Evolutionary conservation across 2,888 invertebrate genomes (phyloP), one percentile per base, ranked within the genome.

Genomic region (Stenodema calcarata): DNA sequence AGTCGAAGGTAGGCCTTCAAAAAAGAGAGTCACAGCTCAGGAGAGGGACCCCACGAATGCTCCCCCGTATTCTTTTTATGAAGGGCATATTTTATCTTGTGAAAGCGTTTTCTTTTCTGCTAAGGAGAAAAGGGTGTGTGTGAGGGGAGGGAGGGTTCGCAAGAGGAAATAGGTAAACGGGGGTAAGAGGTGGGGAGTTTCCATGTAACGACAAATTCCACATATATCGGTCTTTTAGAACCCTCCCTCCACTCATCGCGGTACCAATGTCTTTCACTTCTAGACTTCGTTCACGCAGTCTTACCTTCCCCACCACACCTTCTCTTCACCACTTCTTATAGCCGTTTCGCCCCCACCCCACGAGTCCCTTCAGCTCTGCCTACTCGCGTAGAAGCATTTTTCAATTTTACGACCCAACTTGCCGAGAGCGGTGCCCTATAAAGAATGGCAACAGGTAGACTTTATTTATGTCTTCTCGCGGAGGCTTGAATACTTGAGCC

Each of bases 381-480:
- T 27, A 11, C 44, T 30, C 80, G 41, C 82, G 41, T 27, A 42
- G 50, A 76, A 47, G 85, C 85, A 85, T 85, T 85, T 85, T 85
- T 85, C 85, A 85, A 85, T 85, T 85, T 85, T 85, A 85, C 76
- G 85, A 76, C 85, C 75, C 35, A 85, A 85, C 76, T 85, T 85
- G 85, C 85, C 85, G 44, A 85, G 76, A 54, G 76, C 76, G 76
- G 75, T 50, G 75, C 69, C 85, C 76, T 76, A 47, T 75, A 85
- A 76, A 85, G 85, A 85, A 85, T 54, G 85, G 85, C 85, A 85
- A 85, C 85, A 85, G 85, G 85, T 85, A 85, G 76, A 85, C 85
- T 85, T 85, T 85, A 85, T 85, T 85, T 85, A 85, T 85, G 85
- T 82, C 82, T 62, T 18, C 69, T 85, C 69, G 42, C 82, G 69